phyloP scores from a whole-genome alignment of 2,797 vertebrate species.

The Megaceryle alcyon region DNA sequence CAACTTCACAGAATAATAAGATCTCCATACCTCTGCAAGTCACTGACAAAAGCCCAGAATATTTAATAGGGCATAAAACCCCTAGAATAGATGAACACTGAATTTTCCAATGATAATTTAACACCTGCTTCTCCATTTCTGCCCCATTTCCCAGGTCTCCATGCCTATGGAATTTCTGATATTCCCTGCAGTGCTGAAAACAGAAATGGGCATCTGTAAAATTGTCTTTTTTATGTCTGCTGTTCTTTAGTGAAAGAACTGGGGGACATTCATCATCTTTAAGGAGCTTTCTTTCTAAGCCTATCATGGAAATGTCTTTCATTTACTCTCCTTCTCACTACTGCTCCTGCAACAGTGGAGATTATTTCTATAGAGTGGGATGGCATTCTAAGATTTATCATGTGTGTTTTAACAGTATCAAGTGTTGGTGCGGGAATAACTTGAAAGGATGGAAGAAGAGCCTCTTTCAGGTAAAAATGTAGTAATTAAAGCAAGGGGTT shows the following conservation, averaged over 20 bases:
- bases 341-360: not conserved
- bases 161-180: constrained; percentile 25
- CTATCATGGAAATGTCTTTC: constrained; percentile 38
- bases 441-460: not conserved
- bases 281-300: constrained; percentile 29
- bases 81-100: not conserved
- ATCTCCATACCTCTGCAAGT: not conserved
- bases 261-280: constrained; percentile 56
- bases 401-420: not conserved
- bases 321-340: constrained; percentile 47
- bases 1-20: not conserved
- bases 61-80: not conserved
- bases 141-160: constrained; percentile 2
- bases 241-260: constrained; percentile 57
- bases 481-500: not conserved
- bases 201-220: constrained; percentile 50
- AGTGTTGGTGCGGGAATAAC: not conserved
- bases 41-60: not conserved
- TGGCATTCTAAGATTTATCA: constrained; percentile 10
- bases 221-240: constrained; percentile 44
- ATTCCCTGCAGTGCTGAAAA: constrained; percentile 42
- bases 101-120: constrained; percentile 24
- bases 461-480: not conserved
- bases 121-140: constrained; percentile 56
- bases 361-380: not conserved